These are phyloP conservation scores for Phyllotreta striolata DNA, from an alignment of 2,888 invertebrate genomes.

Conservation along the genomic window DNA sequence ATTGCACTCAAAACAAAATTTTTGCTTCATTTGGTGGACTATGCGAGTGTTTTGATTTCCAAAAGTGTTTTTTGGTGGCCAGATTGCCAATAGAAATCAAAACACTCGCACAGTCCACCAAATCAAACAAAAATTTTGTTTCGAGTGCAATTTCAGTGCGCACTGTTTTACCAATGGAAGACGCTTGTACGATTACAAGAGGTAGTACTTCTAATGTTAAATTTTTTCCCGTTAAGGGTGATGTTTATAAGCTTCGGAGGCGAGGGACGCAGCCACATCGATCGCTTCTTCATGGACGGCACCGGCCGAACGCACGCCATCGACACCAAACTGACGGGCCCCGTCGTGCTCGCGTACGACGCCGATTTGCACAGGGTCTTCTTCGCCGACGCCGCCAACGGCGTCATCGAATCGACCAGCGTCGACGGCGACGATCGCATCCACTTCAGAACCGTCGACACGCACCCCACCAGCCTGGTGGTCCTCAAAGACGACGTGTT, in stretches of 20 bases:
- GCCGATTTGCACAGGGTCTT: constrained; percentile 67
- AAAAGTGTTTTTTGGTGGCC: no score
- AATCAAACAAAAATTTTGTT: no score
- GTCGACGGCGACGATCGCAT: constrained; percentile 60
- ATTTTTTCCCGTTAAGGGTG: constrained; percentile 60
- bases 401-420: constrained; percentile 71
- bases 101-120: no score
- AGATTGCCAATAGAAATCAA: no score
- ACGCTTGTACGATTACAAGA: no score
- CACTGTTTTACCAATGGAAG: no score
- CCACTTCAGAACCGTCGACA: constrained; percentile 55
- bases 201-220: no score
- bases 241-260: constrained; percentile 70
- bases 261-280: constrained; percentile 64
- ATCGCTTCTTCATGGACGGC: constrained; percentile 75
- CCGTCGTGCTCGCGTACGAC: constrained; percentile 68
- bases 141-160: no score
- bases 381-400: constrained; percentile 73
- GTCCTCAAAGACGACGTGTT: constrained; percentile 72
- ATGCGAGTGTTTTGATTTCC: no score
- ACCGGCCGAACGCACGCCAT: constrained; percentile 61
- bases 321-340: constrained; percentile 62
- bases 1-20: no score
- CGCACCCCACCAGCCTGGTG: constrained; percentile 66
- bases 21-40: no score